Percentiles rank a stretch among this genome's conserved stretches.
phyloP scores from a whole-genome alignment of 2,113 vertebrate species.

The Phoenicopterus ruber region DNA sequence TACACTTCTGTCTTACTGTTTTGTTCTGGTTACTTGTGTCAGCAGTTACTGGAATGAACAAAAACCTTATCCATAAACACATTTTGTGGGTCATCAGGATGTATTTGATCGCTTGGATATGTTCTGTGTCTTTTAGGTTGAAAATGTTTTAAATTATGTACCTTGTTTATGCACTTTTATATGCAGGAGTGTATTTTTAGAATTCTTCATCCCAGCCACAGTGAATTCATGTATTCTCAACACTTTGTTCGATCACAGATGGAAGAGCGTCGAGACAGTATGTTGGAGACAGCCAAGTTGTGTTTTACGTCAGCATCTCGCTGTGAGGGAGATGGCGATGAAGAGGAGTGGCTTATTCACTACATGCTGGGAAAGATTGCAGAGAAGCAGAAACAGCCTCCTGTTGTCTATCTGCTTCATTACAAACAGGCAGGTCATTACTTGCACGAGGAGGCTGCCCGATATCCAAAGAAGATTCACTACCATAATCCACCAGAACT shows the following conservation, averaged over 20 bases:
- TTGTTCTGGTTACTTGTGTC: neutral
- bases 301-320: conserved; percentile 89
- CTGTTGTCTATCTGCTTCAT: conserved; percentile 84
- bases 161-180: neutral
- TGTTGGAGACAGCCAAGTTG: conserved; percentile 88
- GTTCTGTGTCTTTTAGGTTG: neutral
- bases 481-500: conserved; percentile 97
- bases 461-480: conserved; percentile 96
- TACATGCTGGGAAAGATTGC: conserved; percentile 99
- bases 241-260: conserved; percentile 73
- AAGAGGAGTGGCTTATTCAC: conserved; percentile 98
- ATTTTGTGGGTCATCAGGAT: neutral
- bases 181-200: neutral
- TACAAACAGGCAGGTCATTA: conserved; percentile 92
- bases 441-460: conserved; percentile 94
- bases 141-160: neutral
- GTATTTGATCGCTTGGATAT: neutral
- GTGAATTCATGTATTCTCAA: neutral
- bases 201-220: neutral
- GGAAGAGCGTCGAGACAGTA: conserved; percentile 87
- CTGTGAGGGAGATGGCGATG: conserved; percentile 91
- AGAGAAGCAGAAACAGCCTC: conserved; percentile 88
- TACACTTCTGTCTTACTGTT: neutral
- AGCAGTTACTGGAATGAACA: neutral
- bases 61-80: neutral